Evolutionary conservation across 2,113 vertebrate species (phyloP).

Genomic region (Oostethus manadensis): DNA sequence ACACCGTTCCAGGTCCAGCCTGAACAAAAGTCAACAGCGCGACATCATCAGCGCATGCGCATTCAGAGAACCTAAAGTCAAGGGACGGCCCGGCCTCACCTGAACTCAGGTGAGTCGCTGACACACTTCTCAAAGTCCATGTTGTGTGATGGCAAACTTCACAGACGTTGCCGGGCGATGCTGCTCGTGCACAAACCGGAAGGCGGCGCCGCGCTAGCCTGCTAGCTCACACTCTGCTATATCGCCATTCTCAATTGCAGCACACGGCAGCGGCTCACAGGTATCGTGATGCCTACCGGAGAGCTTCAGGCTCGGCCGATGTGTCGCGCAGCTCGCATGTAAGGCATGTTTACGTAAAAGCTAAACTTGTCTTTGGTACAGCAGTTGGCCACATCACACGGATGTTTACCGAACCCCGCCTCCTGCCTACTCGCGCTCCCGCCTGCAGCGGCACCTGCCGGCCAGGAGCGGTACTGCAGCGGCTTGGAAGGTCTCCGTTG

Average conservation of each 20-base stretch:
- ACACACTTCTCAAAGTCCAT: slow-evolving; percentile 76
- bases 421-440: slow-evolving; percentile 26
- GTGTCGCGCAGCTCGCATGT: background rate
- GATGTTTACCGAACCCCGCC: slow-evolving; percentile 17
- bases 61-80: no score
- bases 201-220: slow-evolving; percentile 1
- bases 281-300: background rate
- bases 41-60: slow-evolving; percentile 22
- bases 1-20: slow-evolving; percentile 58
- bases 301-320: rapidly evolving
- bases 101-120: slow-evolving; percentile 70
- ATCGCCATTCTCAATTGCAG: background rate
- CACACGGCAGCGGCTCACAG: background rate
- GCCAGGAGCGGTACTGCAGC: background rate
- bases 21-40: slow-evolving; percentile 24
- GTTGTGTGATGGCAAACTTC: background rate
- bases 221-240: slow-evolving; percentile 4
- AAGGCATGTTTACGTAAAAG: background rate
- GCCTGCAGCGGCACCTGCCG: rapidly evolving
- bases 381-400: slow-evolving; percentile 30
- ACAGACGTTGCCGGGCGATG: background rate
- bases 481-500: no score
- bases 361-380: background rate
- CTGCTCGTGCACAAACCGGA: background rate
- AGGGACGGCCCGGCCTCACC: slow-evolving; percentile 33